Evolutionary conservation across 2,888 invertebrate species (phyloP).

Genomic region (Selenia dentaria): DNA sequence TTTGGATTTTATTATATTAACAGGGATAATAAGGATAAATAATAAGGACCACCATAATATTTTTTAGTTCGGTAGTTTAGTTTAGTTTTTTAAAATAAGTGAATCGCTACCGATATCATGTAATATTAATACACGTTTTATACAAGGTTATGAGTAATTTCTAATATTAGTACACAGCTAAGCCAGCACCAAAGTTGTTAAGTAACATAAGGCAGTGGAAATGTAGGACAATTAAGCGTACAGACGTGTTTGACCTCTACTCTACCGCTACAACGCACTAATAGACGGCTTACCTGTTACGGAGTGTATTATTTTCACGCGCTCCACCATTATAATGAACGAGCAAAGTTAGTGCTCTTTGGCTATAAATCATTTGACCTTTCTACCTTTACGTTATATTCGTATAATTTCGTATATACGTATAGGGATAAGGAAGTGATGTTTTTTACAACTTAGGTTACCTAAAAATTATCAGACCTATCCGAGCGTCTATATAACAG

Average conservation of each 20-base stretch:
- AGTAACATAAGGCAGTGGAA: constrained; percentile 24
- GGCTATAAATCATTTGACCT: constrained; percentile 8
- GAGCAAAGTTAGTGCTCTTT: constrained; percentile 1
- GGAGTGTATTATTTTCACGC: constrained; percentile 19
- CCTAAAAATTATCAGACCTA: no score
- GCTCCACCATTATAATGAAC: constrained; percentile 13
- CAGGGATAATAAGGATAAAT: no score
- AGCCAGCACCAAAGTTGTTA: constrained; percentile 9
- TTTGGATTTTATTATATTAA: no score
- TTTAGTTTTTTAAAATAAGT: no score
- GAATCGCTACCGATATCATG: no score
- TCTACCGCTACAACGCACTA: constrained; percentile 15
- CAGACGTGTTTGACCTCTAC: constrained; percentile 32
- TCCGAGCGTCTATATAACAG: no score
- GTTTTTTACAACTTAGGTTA: no score
- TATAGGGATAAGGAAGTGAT: no score
- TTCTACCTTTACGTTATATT: background rate
- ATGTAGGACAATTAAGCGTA: constrained; percentile 31
- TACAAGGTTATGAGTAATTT: background rate
- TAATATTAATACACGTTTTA: no score
- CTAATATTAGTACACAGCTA: constrained; percentile 1
- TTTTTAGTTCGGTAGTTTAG: no score
- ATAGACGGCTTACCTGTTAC: constrained; percentile 8
- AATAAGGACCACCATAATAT: no score
- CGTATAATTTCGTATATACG: no score